A percentile compares a stretch with the other conserved stretches of the same genome.
Evolutionary conservation across 2,113 vertebrate genomes (phyloP).

Genomic region (Cyprinodon tularosa): DNA sequence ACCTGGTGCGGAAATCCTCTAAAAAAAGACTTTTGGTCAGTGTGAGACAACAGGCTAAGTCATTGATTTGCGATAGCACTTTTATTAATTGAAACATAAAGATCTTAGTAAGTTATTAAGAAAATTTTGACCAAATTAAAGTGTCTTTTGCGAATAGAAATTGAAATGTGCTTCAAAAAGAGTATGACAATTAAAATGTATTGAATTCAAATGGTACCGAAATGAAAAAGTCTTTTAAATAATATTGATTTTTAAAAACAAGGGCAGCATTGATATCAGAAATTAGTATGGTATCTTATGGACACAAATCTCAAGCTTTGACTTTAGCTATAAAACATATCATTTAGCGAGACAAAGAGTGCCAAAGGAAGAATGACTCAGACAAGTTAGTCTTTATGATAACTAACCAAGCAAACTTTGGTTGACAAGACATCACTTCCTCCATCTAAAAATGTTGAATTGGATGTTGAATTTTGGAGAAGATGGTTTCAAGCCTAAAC

Average conservation of each 20-base stretch:
- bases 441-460: background rate
- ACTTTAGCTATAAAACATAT: background rate
- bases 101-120: background rate
- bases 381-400: background rate
- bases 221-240: background rate
- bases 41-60: conserved; percentile 15
- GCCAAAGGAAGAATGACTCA: background rate
- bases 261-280: background rate
- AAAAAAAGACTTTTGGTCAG: conserved; percentile 23
- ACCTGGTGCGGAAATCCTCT: conserved; percentile 47
- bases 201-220: background rate
- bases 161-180: background rate
- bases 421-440: background rate
- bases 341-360: background rate
- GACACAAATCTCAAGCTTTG: background rate
- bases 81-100: conserved; percentile 10
- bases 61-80: conserved; percentile 14
- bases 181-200: background rate
- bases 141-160: background rate
- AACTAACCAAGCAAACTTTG: background rate
- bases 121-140: background rate
- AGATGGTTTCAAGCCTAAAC: background rate
- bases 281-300: background rate
- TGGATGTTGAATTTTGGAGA: background rate
- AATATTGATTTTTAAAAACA: background rate